Base-by-base conservation (phyloP, 2,888 invertebrate species). In the Meghimatium bilineatum region DNA sequence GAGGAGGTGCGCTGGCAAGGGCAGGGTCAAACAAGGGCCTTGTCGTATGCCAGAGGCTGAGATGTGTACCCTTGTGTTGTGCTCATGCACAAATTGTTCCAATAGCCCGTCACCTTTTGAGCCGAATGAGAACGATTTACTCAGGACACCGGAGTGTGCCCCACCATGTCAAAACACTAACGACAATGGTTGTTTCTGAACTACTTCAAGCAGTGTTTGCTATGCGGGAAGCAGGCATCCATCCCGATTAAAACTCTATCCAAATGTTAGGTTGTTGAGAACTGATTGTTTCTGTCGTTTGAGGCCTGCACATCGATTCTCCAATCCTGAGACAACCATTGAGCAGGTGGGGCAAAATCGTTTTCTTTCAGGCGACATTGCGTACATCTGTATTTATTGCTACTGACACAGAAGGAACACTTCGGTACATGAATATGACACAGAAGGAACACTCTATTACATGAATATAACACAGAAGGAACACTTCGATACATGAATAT, bases 221-320 rank as follows among this genome's bases (percentile, higher is more conserved):
- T 12, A 36, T 12, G 69, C 17, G 14, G 14, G 23, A 23, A 34
- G 36, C 20, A 10, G 36, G 34, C 17, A 32, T 26, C 36, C 69
- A 20, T 36, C 14, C 20, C 12, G 69, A 69, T 36, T 20, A 69
- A 36, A 34, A 36, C 56, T 56, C 17, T 20, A 69, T 23, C 36
- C 69, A 34, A 69, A 69, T 36, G 17, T 34, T 69, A 23, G 69
- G 69, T 36, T 69, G 69, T 69, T 69, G 69, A 69, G 34, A 56
- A 56, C 56, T 23, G 56, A 56, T 56, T 56, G 56, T 56, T 56
- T 23, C 56, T 17, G 3, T 56, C 56, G 56, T 56, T 20, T 44
- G 5, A 5, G 5, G 32, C 5, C 32, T 36, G 36, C 23, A 17
- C 17, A 23, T 23, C 56, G 56, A 56, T 56, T 56, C 56, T 56